Evolutionary conservation across 2,113 vertebrate genomes (phyloP).

Genomic region (Baryphthengus martii): DNA sequence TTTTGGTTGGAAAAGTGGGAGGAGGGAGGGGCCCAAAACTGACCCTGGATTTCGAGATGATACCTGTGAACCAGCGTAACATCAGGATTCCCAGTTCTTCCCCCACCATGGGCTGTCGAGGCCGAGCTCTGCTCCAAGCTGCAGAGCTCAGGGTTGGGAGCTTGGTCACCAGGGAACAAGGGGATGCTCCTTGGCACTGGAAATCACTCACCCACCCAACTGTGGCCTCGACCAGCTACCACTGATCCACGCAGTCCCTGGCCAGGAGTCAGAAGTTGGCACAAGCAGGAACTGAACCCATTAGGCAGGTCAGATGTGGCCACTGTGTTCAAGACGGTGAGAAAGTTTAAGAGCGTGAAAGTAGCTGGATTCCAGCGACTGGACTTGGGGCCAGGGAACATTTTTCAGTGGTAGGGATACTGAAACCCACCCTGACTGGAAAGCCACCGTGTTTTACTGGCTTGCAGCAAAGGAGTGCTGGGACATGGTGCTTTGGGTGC

Average conservation of each 20-base stretch:
- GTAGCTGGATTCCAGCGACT: neutral
- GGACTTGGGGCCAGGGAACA: neutral
- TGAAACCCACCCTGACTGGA: neutral
- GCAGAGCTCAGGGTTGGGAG: neutral
- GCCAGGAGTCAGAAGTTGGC: fast-evolving
- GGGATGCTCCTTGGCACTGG: neutral
- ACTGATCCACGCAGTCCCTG: fast-evolving
- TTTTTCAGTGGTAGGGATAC: neutral
- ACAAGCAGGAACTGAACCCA: neutral
- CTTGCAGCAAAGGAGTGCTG: fast-evolving
- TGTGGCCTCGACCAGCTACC: neutral
- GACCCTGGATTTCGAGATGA: neutral
- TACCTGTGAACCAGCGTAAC: neutral
- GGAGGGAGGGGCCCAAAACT: no score
- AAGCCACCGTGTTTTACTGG: neutral
- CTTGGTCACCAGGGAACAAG: fast-evolving
- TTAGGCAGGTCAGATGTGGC: neutral
- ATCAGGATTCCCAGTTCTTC: neutral
- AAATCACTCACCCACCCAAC: fast-evolving
- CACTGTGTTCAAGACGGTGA: neutral
- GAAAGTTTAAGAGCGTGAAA: neutral
- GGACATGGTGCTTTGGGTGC: neutral
- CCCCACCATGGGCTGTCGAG: fast-evolving
- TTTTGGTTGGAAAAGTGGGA: no score
- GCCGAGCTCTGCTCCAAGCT: neutral